Percentiles rank a stretch among this genome's conserved stretches.
These are phyloP conservation scores for Hecatera dysodea DNA, from an alignment of 2,888 invertebrate genomes.

Conservation along the genomic window DNA sequence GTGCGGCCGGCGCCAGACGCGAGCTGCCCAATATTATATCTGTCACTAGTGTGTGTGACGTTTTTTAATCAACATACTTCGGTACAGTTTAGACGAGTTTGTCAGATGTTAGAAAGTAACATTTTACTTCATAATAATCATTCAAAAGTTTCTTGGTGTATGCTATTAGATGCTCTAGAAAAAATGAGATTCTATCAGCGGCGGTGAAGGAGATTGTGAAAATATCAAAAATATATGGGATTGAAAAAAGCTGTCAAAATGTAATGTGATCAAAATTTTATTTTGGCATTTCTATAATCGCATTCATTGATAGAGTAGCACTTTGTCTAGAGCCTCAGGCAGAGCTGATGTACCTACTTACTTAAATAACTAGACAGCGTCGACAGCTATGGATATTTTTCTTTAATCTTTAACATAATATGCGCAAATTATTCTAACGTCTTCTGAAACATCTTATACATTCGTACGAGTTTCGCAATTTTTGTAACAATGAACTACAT, in stretches of 20 bases:
- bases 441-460: neutral
- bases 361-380: neutral
- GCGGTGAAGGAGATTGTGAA: too few relatives aligned
- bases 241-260: too few relatives aligned
- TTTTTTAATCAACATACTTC: slow-evolving; percentile 28
- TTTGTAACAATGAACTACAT: neutral
- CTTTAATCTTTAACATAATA: neutral
- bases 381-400: too few relatives aligned
- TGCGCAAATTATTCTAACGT: neutral
- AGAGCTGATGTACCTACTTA: too few relatives aligned
- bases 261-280: too few relatives aligned
- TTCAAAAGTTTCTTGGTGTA: neutral
- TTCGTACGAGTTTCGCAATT: neutral
- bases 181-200: too few relatives aligned
- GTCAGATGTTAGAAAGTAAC: neutral
- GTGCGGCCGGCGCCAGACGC: slow-evolving; percentile 53
- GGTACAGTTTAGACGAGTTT: too few relatives aligned
- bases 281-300: too few relatives aligned
- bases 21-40: slow-evolving; percentile 36
- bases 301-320: too few relatives aligned
- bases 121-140: neutral
- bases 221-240: too few relatives aligned
- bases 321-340: too few relatives aligned
- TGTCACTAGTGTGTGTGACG: neutral
- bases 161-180: too few relatives aligned